Evolutionary conservation across 1,140 invertebrate genomes (phyloP).

Genomic region (Campoletis sonorensis): DNA sequence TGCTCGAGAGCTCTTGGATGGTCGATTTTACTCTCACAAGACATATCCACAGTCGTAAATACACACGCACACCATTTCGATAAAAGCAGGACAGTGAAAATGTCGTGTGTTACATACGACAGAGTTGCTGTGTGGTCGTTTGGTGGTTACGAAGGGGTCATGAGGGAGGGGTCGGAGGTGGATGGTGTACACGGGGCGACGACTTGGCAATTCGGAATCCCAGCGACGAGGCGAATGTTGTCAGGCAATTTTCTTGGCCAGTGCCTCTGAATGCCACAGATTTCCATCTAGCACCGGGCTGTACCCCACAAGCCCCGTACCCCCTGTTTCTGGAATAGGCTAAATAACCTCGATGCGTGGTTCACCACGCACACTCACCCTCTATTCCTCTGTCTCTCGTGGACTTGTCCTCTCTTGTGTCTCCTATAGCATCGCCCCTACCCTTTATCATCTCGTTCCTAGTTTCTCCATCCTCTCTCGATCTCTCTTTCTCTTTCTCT

Average conservation of each 20-base stretch:
- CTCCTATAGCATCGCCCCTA: constrained; percentile 12
- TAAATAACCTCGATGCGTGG: constrained; percentile 52
- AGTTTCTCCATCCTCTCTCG: constrained; percentile 46
- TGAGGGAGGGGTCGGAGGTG: neutral
- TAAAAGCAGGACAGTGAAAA: constrained; percentile 51
- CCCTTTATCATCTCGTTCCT: constrained; percentile 46
- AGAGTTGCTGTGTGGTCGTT: constrained; percentile 2
- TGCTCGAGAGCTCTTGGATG: neutral
- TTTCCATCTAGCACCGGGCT: constrained; percentile 74
- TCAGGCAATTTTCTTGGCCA: constrained; percentile 78
- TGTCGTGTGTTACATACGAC: constrained; percentile 41
- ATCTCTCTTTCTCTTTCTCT: constrained; percentile 20
- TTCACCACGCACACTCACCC: constrained; percentile 31
- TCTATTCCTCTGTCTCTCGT: constrained; percentile 62
- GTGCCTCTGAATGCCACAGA: constrained; percentile 76
- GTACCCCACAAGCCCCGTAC: constrained; percentile 52
- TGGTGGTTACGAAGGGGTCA: constrained; percentile 32
- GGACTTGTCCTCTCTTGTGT: constrained; percentile 48
- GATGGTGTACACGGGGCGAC: constrained; percentile 7
- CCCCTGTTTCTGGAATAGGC: constrained; percentile 34
- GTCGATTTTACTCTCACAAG: neutral
- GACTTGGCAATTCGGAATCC: constrained; percentile 66
- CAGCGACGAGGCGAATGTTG: constrained; percentile 72
- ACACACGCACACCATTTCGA: neutral
- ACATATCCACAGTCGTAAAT: neutral